Evolutionary conservation across 2,113 vertebrate species (phyloP).

Genomic region (Tupaia tana): DNA sequence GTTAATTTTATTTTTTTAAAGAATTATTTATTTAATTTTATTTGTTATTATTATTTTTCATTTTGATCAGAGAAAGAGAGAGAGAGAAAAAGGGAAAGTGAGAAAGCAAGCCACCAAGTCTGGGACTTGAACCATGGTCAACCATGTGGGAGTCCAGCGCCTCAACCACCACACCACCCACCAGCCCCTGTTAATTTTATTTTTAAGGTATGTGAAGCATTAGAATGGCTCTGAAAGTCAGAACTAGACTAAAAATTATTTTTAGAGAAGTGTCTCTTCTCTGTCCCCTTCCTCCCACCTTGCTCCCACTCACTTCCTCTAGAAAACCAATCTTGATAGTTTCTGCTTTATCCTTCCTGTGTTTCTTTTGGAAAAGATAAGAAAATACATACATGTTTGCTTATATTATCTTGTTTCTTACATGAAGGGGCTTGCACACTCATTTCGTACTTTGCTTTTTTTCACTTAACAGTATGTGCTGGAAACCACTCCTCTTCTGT

Average conservation of each 20-base stretch:
- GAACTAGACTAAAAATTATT: not conserved
- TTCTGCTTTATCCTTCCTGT: not conserved
- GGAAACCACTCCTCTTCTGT: slow-evolving; percentile 7
- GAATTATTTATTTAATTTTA: too few species aligned
- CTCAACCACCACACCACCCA: too few species aligned
- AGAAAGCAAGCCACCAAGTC: too few species aligned
- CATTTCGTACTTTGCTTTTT: not conserved
- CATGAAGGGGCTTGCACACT: not conserved
- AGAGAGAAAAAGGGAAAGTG: too few species aligned
- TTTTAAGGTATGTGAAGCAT: slow-evolving; percentile 44
- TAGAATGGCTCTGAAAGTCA: slow-evolving; percentile 43
- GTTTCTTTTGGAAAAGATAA: slow-evolving; percentile 47
- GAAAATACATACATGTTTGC: not conserved
- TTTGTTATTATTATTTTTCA: too few species aligned
- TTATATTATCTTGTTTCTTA: slow-evolving; percentile 38
- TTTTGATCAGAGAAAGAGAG: too few species aligned
- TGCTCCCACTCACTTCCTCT: not conserved
- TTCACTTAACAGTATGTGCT: not conserved
- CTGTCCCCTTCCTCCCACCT: not conserved
- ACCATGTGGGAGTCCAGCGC: too few species aligned
- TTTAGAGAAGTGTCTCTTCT: not conserved
- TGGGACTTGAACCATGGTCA: too few species aligned
- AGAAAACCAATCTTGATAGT: not conserved
- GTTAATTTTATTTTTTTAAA: not conserved
- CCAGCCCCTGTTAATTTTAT: not conserved